Base-by-base conservation (phyloP, 2,113 vertebrate genomes). In the Engraulis encrasicolus region DNA sequence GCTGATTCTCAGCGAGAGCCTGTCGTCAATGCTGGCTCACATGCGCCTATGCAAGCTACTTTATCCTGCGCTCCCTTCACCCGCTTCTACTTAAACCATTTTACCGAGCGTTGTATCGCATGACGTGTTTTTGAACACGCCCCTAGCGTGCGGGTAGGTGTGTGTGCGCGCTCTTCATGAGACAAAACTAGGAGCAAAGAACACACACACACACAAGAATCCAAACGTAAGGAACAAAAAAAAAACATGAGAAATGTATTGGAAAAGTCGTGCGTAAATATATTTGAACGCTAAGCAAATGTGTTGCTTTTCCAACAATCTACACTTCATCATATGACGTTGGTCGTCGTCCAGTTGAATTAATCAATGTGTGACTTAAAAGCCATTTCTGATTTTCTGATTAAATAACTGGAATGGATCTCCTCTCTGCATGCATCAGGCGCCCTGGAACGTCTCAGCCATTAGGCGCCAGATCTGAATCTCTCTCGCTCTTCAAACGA, bases 61-160 rank as follows among this genome's bases (percentile, higher is more conserved):
- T n/a, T 95, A 96, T 95, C 27, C 90, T 85, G 83, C 18, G 34
- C 80, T 48, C 84, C 50, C 83, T 23, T 81, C 81, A 88, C 83
- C 88, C 91, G 89, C 89, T 88, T 86, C 81, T 19, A 49, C 81
- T 80, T 85, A 89, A 90, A 91, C 85, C 77, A 90, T 86, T 88
- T 88, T 83, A 91, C 90, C 89, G 88, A 66, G 86, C 85, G 85
- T 78, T 79, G 54, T 58, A 54, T 86, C 84, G 83, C 80, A 71
- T 74, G 66, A 74, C 66, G 66, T 74, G 27, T 74, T 74, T n/a
- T 66, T 66, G 58, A 27, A 17, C 66, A 74, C 66, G 66, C 66
- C 66, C 27, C 66, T 34, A 34, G 40, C 40, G 40, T 61, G 58
- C 31, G 66, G 31, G 27, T 34, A 31, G 27, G 66, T 74, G 66